phyloP scores from a whole-genome alignment of 2,113 vertebrate genomes.

The Orcinus orca region DNA sequence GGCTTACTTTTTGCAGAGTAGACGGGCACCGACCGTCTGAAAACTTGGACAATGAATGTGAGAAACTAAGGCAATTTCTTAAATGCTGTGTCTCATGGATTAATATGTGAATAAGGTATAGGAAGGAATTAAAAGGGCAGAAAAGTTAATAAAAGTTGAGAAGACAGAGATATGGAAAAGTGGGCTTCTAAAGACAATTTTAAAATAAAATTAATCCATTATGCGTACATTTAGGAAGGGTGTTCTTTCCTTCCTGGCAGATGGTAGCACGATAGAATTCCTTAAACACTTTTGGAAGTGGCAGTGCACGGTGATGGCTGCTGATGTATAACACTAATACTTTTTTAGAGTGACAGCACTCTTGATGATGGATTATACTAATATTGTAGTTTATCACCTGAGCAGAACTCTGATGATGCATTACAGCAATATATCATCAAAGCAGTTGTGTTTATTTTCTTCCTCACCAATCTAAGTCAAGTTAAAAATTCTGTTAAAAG shows the following conservation, averaged over 20 bases:
- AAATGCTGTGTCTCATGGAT: not conserved
- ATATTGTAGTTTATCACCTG: conserved; percentile 66
- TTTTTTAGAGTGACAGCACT: conserved; percentile 63
- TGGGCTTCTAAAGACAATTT: not conserved
- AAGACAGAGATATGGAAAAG: not conserved
- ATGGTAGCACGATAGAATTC: not conserved
- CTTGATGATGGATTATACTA: conserved; percentile 66
- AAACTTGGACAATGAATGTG: not conserved
- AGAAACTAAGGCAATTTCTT: not conserved
- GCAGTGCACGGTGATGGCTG: not conserved
- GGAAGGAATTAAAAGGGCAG: not conserved
- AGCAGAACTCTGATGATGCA: conserved; percentile 61
- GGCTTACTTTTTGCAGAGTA: not conserved
- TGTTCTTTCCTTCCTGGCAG: not conserved
- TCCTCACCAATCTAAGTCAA: conserved; percentile 57
- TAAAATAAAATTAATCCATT: not conserved
- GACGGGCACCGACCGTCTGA: not conserved
- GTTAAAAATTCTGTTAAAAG: not conserved
- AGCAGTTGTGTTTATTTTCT: conserved; percentile 25
- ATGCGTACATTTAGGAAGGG: not conserved
- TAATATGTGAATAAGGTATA: not conserved
- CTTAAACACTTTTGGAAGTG: not conserved
- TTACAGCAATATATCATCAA: conserved; percentile 54
- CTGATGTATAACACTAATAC: conserved; percentile 68
- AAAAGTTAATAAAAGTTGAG: not conserved